Evolutionary conservation across 2,888 invertebrate genomes (phyloP).

Genomic region (Allophyes oxyacanthae): DNA sequence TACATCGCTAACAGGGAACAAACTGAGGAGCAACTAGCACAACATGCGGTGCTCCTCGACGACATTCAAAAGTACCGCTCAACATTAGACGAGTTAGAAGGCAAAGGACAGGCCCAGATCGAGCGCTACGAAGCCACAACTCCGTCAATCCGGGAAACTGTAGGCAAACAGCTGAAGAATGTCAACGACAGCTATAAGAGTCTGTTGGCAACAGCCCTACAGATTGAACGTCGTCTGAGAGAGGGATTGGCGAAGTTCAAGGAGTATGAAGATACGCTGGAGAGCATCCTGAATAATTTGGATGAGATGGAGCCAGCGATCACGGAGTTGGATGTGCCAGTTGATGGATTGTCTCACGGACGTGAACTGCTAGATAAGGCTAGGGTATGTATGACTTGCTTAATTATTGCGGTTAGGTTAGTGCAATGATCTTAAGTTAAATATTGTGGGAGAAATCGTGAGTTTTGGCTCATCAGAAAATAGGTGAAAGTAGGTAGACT

Average conservation of each 20-base stretch:
- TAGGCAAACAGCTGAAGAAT: conserved; percentile 95
- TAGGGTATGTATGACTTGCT: conserved; percentile 86
- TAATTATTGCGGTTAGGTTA: not conserved
- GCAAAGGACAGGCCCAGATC: conserved; percentile 95
- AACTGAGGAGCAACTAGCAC: conserved; percentile 96
- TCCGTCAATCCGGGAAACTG: conserved; percentile 93
- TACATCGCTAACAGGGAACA: conserved; percentile 97
- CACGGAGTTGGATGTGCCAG: conserved; percentile 92
- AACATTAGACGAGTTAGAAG: conserved; percentile 94
- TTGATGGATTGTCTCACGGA: conserved; percentile 93
- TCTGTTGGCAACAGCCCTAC: conserved; percentile 95
- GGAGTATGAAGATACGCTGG: conserved; percentile 97
- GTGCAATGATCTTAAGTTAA: too few species aligned
- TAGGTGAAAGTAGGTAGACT: too few species aligned
- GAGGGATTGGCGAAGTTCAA: conserved; percentile 97
- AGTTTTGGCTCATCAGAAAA: too few species aligned
- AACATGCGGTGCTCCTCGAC: conserved; percentile 93
- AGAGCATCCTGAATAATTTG: conserved; percentile 94
- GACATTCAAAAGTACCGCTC: conserved; percentile 95
- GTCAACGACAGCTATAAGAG: conserved; percentile 98
- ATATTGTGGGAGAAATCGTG: too few species aligned
- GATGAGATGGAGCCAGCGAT: conserved; percentile 94
- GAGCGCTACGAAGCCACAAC: conserved; percentile 93
- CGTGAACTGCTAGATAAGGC: conserved; percentile 93
- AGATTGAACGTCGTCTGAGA: conserved; percentile 95